Conservation (phyloP, 2,888 invertebrate species). For the Dryadula phaetusa region DNA sequence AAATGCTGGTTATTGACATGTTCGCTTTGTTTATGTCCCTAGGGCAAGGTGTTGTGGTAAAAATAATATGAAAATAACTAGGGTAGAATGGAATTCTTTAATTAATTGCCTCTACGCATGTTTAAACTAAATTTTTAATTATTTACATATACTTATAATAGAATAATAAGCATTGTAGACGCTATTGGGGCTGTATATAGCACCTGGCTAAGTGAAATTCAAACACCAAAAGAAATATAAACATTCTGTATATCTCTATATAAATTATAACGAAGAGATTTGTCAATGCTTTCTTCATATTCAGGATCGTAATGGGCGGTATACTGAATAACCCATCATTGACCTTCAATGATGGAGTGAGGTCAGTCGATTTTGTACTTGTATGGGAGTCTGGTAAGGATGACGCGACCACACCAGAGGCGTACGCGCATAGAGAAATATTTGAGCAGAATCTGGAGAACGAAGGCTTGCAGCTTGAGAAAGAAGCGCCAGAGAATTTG, state of each 20-base stretch:
- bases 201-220: too few relatives aligned
- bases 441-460: slow-evolving; percentile 89
- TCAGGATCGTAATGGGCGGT: slow-evolving; percentile 75
- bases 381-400: slow-evolving; percentile 88
- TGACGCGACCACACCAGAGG: slow-evolving; percentile 73
- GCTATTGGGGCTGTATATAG: not conserved
- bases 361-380: slow-evolving; percentile 91
- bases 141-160: not conserved
- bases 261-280: not conserved
- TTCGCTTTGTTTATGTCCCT: slow-evolving; percentile 1
- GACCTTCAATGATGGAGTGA: slow-evolving; percentile 88
- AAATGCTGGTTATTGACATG: not conserved
- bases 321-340: slow-evolving; percentile 81
- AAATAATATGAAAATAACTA: not conserved
- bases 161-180: too few relatives aligned
- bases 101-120: slow-evolving; percentile 19
- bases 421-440: slow-evolving; percentile 80
- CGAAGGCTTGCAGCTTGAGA: slow-evolving; percentile 90
- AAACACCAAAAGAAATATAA: too few relatives aligned
- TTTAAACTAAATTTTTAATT: not conserved
- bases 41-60: slow-evolving; percentile 5
- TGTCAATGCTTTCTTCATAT: slow-evolving; percentile 17
- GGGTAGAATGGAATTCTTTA: slow-evolving; percentile 13
- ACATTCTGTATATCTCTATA: too few relatives aligned
- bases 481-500: slow-evolving; percentile 86